Evolutionary conservation across 1,140 invertebrate species (phyloP), one percentile per base, ranked within the genome.

Genomic region (Platyura marginata): DNA sequence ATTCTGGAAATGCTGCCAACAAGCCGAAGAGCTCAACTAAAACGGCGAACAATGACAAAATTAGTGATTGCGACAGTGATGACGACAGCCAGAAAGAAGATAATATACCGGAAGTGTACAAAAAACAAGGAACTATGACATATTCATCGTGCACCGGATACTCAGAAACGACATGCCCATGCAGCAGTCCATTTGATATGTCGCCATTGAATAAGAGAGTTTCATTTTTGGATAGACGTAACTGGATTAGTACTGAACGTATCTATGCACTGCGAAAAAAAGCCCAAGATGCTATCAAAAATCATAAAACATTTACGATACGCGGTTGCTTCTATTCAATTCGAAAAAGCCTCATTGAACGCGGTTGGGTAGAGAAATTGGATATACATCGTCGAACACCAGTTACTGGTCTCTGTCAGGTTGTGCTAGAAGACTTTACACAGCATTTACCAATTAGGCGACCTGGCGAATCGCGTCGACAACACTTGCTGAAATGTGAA

Each of bases 291-390:
- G 66, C 67, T 13, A 57, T 63, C n/a, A 65, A 59, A 37, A 60
- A 66, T 16, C 65, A 66, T 46, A 65, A 62, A 50, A 60, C 63
- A 18, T 69, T 69, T 21, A 65, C 64, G 18, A 67, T 69, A 35
- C 62, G 64, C 48, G 67, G 65, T 15, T 56, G 55, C 39, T 62
- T 61, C 25, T 54, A 54, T 42, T 59, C 55, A 9, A 54, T 59
- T 19, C 46, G 56, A 2, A 60, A 55, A 25, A 22, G 41, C 6
- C 46, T 46, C 21, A 36, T 69, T 1, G 61, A 70, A 36, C 57
- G 74, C 20, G 71, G 73, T 3, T 77, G 74, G 74, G 55, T 77
- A 2, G 74, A 77, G 49, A 76, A 75, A 56, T 63, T 71, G 47
- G 74, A 76, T 50, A 58, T 67, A 19, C 64, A 68, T 47, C 67